Percentiles rank a stretch among this genome's conserved stretches.
phyloP scores from a whole-genome alignment of 1,140 invertebrate species.

The Phenacoccus solenopsis region DNA sequence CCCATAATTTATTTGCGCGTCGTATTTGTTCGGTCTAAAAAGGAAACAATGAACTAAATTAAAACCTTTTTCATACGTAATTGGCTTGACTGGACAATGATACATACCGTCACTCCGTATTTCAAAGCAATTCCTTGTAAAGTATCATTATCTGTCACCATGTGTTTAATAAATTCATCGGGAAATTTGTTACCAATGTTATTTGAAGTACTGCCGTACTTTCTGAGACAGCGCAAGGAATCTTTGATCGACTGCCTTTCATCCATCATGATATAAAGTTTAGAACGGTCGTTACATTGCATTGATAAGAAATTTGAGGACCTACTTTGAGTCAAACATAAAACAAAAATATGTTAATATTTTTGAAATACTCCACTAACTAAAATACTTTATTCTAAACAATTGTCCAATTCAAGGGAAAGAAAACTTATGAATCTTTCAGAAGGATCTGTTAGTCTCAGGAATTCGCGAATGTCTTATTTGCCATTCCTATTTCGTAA shows the following conservation, averaged over 20 bases:
- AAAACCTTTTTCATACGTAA: neutral
- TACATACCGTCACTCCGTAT: slow-evolving; percentile 79
- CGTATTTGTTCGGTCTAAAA: slow-evolving; percentile 81
- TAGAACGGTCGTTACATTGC: neutral
- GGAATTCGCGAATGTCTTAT: too few relatives aligned
- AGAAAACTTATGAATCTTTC: too few relatives aligned
- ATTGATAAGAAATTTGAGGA: neutral
- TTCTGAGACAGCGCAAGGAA: slow-evolving; percentile 65
- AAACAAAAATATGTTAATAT: too few relatives aligned
- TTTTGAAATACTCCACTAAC: too few relatives aligned
- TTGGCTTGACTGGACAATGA: too few relatives aligned
- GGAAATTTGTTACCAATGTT: slow-evolving; percentile 42
- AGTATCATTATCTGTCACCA: slow-evolving; percentile 67
- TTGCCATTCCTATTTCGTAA: too few relatives aligned
- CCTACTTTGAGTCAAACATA: too few relatives aligned
- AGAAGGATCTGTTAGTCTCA: too few relatives aligned
- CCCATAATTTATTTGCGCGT: slow-evolving; percentile 72
- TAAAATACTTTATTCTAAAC: too few relatives aligned
- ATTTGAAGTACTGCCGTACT: slow-evolving; percentile 75
- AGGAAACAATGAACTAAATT: slow-evolving; percentile 27
- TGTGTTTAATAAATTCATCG: slow-evolving; percentile 57
- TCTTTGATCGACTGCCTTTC: slow-evolving; percentile 73
- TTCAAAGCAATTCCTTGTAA: slow-evolving; percentile 82
- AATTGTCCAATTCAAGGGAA: too few relatives aligned
- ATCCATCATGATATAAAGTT: slow-evolving; percentile 20